These are phyloP conservation scores for Caradrina clavipalpis DNA, from an alignment of 2,888 invertebrate species.

Conservation along the genomic window DNA sequence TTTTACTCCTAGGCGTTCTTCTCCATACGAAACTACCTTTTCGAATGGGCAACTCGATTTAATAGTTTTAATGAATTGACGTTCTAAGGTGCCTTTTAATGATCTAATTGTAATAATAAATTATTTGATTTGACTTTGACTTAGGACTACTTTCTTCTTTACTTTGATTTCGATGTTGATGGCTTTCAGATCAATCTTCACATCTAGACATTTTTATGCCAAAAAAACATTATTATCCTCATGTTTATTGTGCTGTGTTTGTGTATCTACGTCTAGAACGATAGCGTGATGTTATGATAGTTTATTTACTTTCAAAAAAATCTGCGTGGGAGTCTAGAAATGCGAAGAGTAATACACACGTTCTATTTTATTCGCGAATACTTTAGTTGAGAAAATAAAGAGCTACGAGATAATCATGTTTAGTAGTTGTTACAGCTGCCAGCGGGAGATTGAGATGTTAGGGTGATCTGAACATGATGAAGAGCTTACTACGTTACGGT, in stretches of 20 bases:
- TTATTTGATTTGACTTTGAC: too few species aligned
- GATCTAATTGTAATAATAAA: too few species aligned
- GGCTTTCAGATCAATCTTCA: not conserved
- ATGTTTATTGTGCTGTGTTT: conserved; percentile 35
- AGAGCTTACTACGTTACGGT: not conserved
- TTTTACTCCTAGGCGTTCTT: too few species aligned
- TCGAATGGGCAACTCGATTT: too few species aligned
- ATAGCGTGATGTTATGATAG: conserved; percentile 14
- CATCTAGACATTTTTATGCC: conserved; percentile 2
- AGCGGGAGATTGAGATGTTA: conserved; percentile 20
- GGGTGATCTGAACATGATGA: conserved; percentile 8
- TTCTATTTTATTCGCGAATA: conserved; percentile 42
- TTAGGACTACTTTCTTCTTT: not conserved
- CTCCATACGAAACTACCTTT: too few species aligned
- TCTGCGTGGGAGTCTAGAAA: conserved; percentile 37
- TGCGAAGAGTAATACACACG: conserved; percentile 32
- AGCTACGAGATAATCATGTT: conserved; percentile 36
- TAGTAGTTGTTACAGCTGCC: conserved; percentile 26
- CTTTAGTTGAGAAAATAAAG: conserved; percentile 36
- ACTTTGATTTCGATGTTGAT: not conserved
- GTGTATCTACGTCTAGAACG: not conserved
- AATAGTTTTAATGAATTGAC: too few species aligned
- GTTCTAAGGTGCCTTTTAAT: too few species aligned
- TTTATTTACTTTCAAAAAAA: conserved; percentile 47
- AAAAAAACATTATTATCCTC: not conserved